Conservation (phyloP, 2,797 vertebrate species). For the Gambusia yucatana region DNA sequence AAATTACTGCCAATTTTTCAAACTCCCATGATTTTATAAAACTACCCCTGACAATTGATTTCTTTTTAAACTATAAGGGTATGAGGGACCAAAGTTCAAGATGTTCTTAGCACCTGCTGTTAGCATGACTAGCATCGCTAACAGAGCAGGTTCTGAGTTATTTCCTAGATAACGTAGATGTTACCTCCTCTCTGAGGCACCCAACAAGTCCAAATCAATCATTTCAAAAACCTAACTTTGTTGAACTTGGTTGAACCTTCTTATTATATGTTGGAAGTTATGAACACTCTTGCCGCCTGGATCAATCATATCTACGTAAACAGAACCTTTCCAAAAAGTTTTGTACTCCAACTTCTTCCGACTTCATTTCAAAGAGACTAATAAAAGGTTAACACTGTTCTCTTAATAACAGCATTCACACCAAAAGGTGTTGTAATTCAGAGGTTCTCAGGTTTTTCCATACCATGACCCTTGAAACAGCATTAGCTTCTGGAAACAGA, state of each 20-base stretch:
- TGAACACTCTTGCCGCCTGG: background rate
- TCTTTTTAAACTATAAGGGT: background rate
- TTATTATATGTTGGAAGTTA: background rate
- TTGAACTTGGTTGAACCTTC: background rate
- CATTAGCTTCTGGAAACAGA: no score
- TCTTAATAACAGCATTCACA: background rate
- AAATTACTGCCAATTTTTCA: background rate
- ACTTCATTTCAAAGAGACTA: background rate
- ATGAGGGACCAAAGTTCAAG: background rate
- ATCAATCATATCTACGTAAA: background rate
- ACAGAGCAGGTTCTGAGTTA: background rate
- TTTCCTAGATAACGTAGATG: background rate
- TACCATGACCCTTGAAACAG: no score
- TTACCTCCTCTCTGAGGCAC: background rate
- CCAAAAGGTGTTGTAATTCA: background rate
- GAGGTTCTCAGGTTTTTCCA: no score
- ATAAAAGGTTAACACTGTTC: background rate
- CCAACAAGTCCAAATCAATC: background rate
- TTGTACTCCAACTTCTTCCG: background rate
- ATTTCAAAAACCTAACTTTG: background rate
- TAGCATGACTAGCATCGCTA: background rate
- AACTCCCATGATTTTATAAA: background rate
- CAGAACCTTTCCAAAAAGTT: background rate
- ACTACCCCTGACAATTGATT: background rate
- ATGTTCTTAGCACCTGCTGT: background rate